A percentile compares a stretch with the other conserved stretches of the same genome.
Conservation (phyloP, 2,797 vertebrate species). For the Crotalus adamanteus region DNA sequence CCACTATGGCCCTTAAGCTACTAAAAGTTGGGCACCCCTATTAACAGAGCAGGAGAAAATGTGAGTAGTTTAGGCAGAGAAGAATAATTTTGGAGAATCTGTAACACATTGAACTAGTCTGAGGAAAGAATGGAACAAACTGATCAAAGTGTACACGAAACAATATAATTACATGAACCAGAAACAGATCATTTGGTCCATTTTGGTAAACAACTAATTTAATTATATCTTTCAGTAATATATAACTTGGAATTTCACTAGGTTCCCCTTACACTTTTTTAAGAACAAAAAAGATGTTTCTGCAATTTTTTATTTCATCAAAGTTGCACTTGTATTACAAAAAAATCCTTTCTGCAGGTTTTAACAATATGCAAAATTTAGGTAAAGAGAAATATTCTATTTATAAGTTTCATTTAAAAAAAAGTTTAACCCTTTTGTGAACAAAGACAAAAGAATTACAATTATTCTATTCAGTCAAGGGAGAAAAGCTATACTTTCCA, state of each 20-base stretch:
- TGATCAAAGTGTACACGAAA: neutral
- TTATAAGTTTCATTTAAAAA: neutral
- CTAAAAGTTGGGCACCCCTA: neutral
- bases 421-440: constrained; percentile 1
- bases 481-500: neutral
- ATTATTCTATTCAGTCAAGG: neutral
- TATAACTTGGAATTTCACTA: neutral
- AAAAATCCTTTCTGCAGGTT: neutral
- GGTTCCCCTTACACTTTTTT: neutral
- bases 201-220: neutral
- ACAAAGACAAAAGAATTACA: constrained; percentile 12
- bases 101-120: neutral
- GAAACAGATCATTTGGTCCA: neutral
- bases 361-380: neutral
- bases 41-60: neutral
- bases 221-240: neutral
- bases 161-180: neutral
- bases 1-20: neutral
- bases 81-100: neutral
- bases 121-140: neutral
- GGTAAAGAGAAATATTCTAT: neutral
- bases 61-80: neutral
- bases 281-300: neutral
- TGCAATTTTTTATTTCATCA: neutral
- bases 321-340: constrained; percentile 3